Base-by-base conservation (phyloP, 2,888 invertebrate species). In the Platypus cylindrus region DNA sequence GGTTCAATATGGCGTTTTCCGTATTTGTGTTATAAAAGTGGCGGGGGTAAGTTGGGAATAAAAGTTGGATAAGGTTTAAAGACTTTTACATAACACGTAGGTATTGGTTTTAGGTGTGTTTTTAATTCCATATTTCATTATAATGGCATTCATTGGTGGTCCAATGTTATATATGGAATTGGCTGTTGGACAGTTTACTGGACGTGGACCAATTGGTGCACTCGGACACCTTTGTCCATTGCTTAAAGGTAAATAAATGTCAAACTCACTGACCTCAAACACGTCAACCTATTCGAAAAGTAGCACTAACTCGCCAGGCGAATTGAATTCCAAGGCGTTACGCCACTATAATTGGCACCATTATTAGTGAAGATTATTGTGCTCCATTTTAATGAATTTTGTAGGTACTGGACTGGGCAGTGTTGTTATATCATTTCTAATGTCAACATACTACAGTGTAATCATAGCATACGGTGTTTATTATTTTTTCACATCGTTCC, bases 371-470 rank as follows among this genome's bases (percentile, higher is more conserved):
- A n/a, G n/a, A n/a, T n/a, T 20, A 20, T 20, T 20, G 20, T 7
- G 20, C 5, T 20, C 9, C 20, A 20, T 20, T 9, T 20, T 7
- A 20, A 20, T 5, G 9, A 9, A 20, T 20, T 20, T 20, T 66
- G n/a, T 65, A 91, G 91, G 93, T 53, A 85, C 89, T 47, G 94
- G 93, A 38, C 68, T 94, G 49, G 89, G 90, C 40, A 90, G 89
- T 59, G 90, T 93, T 45, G 79, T 91, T 59, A 85, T 93, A 60
- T 91, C 93, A 47, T 90, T 93, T 66, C 67, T 91, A 56, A 83
- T 94, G 78, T 87, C 90, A 48, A 89, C 91, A 33, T 93, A 93
- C 64, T 93, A 93, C 64, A 90, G 89, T 62, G 87, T 93, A 48
- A 86, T 94, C 60, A 90, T 93, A 62, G 85, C 87, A 41, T 93